Conservation (phyloP, 2,113 vertebrate species). For the Osmerus eperlanus region DNA sequence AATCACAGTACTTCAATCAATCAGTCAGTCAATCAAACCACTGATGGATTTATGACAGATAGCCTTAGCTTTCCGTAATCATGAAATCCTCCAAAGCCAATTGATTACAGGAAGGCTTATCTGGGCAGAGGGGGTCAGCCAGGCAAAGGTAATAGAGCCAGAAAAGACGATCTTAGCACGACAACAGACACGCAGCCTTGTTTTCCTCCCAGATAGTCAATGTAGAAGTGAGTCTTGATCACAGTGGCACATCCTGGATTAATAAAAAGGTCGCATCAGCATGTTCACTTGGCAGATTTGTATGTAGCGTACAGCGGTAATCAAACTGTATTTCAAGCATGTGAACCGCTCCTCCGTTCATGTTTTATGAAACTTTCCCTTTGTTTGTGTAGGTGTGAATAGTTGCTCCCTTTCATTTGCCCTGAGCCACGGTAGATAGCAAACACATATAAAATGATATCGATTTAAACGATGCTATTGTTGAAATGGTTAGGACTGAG, state of each 20-base stretch:
- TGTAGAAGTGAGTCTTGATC: background rate
- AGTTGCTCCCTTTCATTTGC: background rate
- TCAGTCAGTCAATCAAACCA: slow-evolving; percentile 32
- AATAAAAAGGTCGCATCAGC: background rate
- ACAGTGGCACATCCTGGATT: slow-evolving; percentile 6
- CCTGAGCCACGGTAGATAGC: background rate
- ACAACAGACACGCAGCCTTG: too few relatives aligned
- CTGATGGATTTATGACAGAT: slow-evolving; percentile 41
- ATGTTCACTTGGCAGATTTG: background rate
- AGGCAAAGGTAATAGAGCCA: too few relatives aligned
- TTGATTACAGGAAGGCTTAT: slow-evolving; percentile 33
- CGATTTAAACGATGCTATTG: background rate
- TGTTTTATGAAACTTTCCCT: background rate
- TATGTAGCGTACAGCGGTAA: too few relatives aligned
- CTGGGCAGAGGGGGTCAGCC: background rate
- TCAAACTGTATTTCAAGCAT: background rate
- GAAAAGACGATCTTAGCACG: too few relatives aligned
- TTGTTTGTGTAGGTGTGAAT: slow-evolving; percentile 6
- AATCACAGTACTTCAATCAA: slow-evolving; percentile 49
- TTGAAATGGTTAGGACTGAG: background rate
- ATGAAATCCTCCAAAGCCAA: slow-evolving; percentile 12
- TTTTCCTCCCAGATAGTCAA: too few relatives aligned
- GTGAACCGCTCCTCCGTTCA: background rate
- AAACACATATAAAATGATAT: background rate
- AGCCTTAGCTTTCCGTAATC: slow-evolving; percentile 17